phyloP scores from a whole-genome alignment of 2,797 vertebrate genomes.

The Muraenolepis orangiensis region DNA sequence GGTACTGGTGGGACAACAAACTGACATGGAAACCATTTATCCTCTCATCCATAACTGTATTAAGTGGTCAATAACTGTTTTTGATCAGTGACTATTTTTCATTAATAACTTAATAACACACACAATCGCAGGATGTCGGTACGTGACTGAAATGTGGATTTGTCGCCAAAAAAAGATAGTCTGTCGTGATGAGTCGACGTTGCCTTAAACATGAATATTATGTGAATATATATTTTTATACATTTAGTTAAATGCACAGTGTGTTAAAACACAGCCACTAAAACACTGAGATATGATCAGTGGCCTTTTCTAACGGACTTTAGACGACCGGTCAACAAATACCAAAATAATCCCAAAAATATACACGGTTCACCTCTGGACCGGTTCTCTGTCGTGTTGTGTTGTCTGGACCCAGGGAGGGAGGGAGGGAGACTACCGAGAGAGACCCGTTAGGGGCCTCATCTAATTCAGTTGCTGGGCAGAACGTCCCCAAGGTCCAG shows the following conservation, averaged over 20 bases:
- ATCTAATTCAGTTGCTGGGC: constrained; percentile 30
- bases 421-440: neutral
- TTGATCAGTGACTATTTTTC: too few relatives aligned
- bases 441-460: neutral
- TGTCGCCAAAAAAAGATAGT: neutral
- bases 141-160: neutral
- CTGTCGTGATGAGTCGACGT: constrained; percentile 32
- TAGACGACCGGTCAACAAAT: neutral
- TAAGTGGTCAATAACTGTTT: neutral
- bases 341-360: neutral
- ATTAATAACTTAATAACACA: too few relatives aligned
- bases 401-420: neutral
- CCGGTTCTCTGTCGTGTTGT: neutral
- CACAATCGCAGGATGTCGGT: too few relatives aligned
- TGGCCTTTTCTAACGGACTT: neutral
- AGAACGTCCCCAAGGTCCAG: constrained; percentile 32
- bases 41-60: neutral
- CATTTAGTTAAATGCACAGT: constrained; percentile 40
- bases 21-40: neutral
- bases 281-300: neutral
- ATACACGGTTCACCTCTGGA: neutral
- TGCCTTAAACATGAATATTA: constrained; percentile 68
- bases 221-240: constrained; percentile 60
- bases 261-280: constrained; percentile 23
- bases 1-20: neutral